Evolutionary conservation across 2,113 vertebrate genomes (phyloP), one percentile per base, ranked within the genome.

Genomic region (Chiloscyllium plagiosum): DNA sequence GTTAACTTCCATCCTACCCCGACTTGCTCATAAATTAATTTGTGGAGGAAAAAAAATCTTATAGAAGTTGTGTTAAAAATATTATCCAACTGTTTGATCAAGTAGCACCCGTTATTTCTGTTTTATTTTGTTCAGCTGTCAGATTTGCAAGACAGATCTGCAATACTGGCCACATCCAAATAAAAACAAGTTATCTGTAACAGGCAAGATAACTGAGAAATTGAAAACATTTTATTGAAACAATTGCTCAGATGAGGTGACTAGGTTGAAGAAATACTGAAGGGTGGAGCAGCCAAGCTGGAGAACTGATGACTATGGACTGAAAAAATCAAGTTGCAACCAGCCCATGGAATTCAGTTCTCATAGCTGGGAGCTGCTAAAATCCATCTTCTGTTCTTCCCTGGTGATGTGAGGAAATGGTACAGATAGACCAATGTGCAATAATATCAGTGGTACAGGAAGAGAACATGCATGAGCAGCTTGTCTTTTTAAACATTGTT

Each of bases 291-390:
- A 98, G 97, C 97, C 97, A 97, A 97, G 97, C 97, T 97, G 97
- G 97, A 97, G 97, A 97, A 97, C 97, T 98, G 96, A 96, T 96
- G 96, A 97, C 96, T 96, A 97, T 97, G 97, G 97, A 97, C 97
- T 97, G 97, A 97, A 96, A 47, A 72, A 0, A 96, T 96, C 17
- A 96, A 97, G 96, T 96, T 96, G 96, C 96, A 97, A 97, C 96
- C 97, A 98, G 97, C 97, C 97, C 97, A 98, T 97, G 97, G 97
- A 98, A 98, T 97, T 97, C 97, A 98, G 97, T 98, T 98, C 97
- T 98, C 97, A 97, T 96, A 97, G 97, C 97, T 96, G 96, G 97
- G 97, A 97, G 96, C 97, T 97, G 97, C 97, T 96, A 97, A 72
- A 96, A 94, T 95, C 96, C 96, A 42, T 97, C 97, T 96, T 95